Conservation (phyloP, 1,140 invertebrate genomes). For the Hesperophylax magnus region DNA sequence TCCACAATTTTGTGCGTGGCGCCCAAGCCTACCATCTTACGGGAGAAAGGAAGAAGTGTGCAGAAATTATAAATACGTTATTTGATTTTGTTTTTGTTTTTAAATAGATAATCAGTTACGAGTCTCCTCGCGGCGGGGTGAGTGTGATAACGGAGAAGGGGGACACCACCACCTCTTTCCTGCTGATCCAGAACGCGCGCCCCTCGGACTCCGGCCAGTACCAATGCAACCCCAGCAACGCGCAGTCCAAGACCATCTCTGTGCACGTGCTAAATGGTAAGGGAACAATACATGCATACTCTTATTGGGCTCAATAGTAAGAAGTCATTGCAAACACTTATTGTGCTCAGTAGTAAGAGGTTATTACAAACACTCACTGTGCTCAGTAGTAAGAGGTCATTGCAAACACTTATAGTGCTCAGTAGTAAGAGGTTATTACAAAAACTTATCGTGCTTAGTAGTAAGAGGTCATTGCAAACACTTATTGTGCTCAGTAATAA, state of each 20-base stretch:
- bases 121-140: slow-evolving; percentile 80
- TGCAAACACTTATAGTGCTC: too few species aligned
- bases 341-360: too few species aligned
- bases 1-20: too few species aligned
- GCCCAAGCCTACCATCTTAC: too few species aligned
- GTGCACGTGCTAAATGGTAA: slow-evolving; percentile 81
- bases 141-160: slow-evolving; percentile 83
- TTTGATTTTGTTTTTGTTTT: slow-evolving; percentile 12
- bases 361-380: too few species aligned
- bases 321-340: neutral
- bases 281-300: neutral
- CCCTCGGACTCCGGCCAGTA: slow-evolving; percentile 80
- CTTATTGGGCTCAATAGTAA: too few species aligned
- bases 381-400: too few species aligned
- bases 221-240: slow-evolving; percentile 80
- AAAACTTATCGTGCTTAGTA: neutral
- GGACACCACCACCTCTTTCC: slow-evolving; percentile 79
- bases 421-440: too few species aligned
- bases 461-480: neutral
- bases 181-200: slow-evolving; percentile 79
- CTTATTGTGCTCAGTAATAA: too few species aligned
- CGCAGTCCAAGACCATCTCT: slow-evolving; percentile 76
- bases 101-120: slow-evolving; percentile 75
- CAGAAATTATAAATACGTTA: too few species aligned
- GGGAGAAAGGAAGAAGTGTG: too few species aligned